Conservation (phyloP, 2,888 invertebrate genomes). For the Oligia latruncula region DNA sequence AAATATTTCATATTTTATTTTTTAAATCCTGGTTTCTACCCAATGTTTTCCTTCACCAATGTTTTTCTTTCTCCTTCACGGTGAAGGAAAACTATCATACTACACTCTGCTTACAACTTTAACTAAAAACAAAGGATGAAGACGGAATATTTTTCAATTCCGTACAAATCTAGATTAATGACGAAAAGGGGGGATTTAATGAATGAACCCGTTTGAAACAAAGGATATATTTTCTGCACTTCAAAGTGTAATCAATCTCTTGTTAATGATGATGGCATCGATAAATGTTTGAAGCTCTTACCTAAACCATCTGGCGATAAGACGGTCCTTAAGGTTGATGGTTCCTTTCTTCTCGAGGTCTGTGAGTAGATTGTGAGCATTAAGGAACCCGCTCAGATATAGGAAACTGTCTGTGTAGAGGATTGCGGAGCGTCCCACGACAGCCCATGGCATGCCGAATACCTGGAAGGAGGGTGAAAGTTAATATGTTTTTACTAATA, state of each 20-base stretch:
- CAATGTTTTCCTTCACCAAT: too few species aligned
- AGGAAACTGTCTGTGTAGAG: constrained; percentile 91
- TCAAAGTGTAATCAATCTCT: constrained; percentile 63
- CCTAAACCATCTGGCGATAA: constrained; percentile 90
- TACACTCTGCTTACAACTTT: neutral
- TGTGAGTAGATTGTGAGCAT: constrained; percentile 88
- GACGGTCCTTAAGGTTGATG: constrained; percentile 86
- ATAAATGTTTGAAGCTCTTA: constrained; percentile 69
- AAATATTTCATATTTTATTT: too few species aligned
- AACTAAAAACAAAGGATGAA: constrained; percentile 37
- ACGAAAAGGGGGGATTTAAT: constrained; percentile 52
- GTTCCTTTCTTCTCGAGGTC: constrained; percentile 87
- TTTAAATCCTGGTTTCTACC: too few species aligned
- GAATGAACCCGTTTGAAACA: constrained; percentile 61
- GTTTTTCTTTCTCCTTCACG: neutral
- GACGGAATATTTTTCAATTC: constrained; percentile 62
- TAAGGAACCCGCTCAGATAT: constrained; percentile 90
- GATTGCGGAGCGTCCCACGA: constrained; percentile 90
- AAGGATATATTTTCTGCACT: constrained; percentile 61
- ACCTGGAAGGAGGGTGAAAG: constrained; percentile 73
- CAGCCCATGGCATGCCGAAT: constrained; percentile 90
- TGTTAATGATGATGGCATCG: constrained; percentile 61
- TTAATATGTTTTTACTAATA: neutral
- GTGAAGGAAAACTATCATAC: constrained; percentile 7
- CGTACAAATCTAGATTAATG: constrained; percentile 66